Conservation (phyloP, 2,888 invertebrate genomes). For the Syrphus vitripennis region DNA sequence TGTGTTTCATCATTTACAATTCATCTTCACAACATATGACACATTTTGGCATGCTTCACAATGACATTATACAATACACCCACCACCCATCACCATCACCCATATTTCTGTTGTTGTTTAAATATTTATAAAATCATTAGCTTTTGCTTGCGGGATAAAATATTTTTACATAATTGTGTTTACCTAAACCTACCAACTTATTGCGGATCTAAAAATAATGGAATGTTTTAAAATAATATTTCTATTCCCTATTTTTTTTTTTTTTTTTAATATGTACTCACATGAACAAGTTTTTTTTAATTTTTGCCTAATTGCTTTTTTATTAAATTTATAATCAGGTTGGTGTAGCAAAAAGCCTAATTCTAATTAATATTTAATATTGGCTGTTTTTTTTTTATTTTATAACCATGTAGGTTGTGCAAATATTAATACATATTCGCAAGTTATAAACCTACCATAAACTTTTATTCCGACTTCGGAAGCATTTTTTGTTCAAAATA, state of each 20-base stretch:
- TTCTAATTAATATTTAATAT: not conserved
- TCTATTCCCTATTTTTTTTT: not conserved
- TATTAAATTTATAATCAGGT: not conserved
- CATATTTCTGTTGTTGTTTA: too few species aligned
- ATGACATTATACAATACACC: conserved; percentile 12
- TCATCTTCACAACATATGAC: conserved; percentile 54
- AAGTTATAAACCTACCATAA: too few species aligned
- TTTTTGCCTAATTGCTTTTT: not conserved
- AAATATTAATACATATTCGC: too few species aligned
- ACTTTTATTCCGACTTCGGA: too few species aligned
- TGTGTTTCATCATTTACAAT: conserved; percentile 43
- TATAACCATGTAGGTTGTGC: too few species aligned
- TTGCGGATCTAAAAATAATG: not conserved
- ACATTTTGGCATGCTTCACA: conserved; percentile 57
- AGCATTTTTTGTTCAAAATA: too few species aligned
- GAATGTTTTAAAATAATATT: not conserved
- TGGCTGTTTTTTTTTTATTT: too few species aligned
- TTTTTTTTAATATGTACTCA: too few species aligned
- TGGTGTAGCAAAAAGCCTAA: not conserved
- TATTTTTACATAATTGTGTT: not conserved
- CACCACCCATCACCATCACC: not conserved
- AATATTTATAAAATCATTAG: conserved; percentile 43
- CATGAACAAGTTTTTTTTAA: too few species aligned
- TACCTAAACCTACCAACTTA: not conserved
- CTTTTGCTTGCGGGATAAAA: conserved; percentile 15